Conservation (phyloP, 2,888 invertebrate species). For the Himalopsyche anomala region DNA sequence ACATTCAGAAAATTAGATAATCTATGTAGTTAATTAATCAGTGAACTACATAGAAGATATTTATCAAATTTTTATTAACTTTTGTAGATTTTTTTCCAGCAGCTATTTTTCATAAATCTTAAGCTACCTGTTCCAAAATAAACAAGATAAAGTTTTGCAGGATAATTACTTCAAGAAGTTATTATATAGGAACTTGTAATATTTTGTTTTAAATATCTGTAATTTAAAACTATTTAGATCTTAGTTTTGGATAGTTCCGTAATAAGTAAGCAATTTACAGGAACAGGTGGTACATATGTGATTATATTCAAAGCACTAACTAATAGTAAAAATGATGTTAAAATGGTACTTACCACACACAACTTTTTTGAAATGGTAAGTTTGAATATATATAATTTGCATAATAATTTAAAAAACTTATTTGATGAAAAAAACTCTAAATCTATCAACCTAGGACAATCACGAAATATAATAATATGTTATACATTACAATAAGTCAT, state of each 20-base stretch:
- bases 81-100: no score
- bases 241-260: neutral
- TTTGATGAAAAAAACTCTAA: neutral
- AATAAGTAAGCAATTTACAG: conserved; percentile 18
- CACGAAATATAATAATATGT: neutral
- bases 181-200: no score
- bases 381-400: neutral
- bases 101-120: no score
- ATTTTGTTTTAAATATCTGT: no score
- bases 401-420: neutral
- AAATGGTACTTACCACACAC: conserved; percentile 33
- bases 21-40: no score
- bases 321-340: neutral
- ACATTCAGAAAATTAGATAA: no score
- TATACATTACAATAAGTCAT: neutral
- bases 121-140: no score
- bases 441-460: conserved; percentile 35
- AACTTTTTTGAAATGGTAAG: neutral
- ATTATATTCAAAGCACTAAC: conserved; percentile 20
- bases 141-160: no score
- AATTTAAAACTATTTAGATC: no score
- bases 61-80: no score
- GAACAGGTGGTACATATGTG: neutral
- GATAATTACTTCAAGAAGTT: no score
- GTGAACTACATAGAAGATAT: no score